Evolutionary conservation across 2,797 vertebrate species (phyloP), one percentile per base, ranked within the genome.

Genomic region (Hippopotamyrus pictus): DNA sequence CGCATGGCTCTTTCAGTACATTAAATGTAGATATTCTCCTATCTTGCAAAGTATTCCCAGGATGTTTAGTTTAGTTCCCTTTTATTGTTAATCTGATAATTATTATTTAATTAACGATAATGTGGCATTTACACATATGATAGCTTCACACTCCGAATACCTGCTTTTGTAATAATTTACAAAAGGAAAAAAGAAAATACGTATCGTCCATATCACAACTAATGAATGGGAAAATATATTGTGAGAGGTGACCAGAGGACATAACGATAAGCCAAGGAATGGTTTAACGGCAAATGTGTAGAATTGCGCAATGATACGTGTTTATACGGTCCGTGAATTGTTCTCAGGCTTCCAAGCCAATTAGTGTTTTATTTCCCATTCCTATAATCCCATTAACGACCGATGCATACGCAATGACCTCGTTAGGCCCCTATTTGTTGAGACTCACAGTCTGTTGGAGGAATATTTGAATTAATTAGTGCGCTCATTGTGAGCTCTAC

Each of bases 341-440:
- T 88, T 33, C 79, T 50, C 59, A 46, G 88, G 41, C 87, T 85
- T 88, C 87, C 76, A 51, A 65, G 87, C 83, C 79, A 90, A n/a
- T n/a, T 84, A 90, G 11, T 11, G 44, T 84, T 90, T 85, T 88
- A 88, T 88, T 88, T 88, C 54, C 46, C 48, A 82, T 51, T 83
- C 54, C 46, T 88, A 48, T 90, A 90, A 88, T 88, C 87, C 86
- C 57, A 84, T 90, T 88, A 88, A 88, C 82, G 25, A 25, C 44
- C 62, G 76, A 37, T 89, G 89, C 89, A 86, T 46, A 33, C 37
- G 17, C 19, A 88, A 57, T 87, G 86, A 89, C 85, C 73, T 51
- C 50, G 84, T 76, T 89, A 46, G 76, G 17, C 76, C 37, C 7
- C 37, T 82, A 46, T 82, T 82, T 82, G 76, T 82, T 82, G 69